These are phyloP conservation scores for Cinclus cinclus DNA, from an alignment of 2,113 vertebrate species.

Conservation along the genomic window DNA sequence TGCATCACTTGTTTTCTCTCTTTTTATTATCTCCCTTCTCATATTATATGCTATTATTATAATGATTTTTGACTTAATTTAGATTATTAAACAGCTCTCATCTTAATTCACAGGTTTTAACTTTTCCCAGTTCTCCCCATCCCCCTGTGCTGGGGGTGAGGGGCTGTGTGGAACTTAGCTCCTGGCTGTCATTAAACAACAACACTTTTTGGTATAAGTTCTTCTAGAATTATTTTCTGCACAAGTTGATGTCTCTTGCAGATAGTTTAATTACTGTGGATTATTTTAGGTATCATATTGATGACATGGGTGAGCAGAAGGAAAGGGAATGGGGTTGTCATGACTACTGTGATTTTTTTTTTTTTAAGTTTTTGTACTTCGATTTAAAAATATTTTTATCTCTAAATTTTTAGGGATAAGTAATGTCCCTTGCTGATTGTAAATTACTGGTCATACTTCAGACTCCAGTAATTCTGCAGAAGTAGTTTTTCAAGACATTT, in stretches of 20 bases:
- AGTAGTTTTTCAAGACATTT: neutral
- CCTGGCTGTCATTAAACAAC: neutral
- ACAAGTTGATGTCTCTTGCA: neutral
- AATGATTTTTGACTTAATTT: neutral
- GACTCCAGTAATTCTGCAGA: neutral
- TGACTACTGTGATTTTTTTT: constrained; percentile 18
- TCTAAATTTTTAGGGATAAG: neutral
- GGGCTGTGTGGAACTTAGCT: neutral
- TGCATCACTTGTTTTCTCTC: neutral
- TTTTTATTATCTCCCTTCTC: neutral
- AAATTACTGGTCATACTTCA: neutral
- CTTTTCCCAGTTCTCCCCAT: neutral
- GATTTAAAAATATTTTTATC: constrained; percentile 20
- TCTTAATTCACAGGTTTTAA: neutral
- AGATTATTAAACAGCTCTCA: neutral
- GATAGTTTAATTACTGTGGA: neutral
- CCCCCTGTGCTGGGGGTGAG: neutral
- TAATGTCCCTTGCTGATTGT: neutral
- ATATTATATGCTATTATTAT: no score
- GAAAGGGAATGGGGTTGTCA: constrained; percentile 39
- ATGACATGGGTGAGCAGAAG: constrained; percentile 47
- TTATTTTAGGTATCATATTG: constrained; percentile 38
- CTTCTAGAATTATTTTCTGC: neutral
- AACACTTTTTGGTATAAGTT: neutral
- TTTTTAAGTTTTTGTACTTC: neutral